Conservation (phyloP, 2,797 vertebrate genomes). For the Glossophaga mutica region DNA sequence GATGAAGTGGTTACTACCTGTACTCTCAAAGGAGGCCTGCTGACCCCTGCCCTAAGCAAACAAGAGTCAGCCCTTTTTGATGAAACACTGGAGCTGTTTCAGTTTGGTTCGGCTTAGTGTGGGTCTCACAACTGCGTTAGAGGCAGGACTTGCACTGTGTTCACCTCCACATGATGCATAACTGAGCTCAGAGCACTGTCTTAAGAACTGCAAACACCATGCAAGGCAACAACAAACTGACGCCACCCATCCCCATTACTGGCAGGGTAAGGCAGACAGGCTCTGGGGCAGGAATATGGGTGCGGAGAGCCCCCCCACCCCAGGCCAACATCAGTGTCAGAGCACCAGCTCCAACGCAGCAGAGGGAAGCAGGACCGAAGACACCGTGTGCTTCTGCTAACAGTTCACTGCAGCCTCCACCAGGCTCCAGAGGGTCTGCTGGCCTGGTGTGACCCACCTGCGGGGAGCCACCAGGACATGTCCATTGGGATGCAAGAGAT, state of each 20-base stretch:
- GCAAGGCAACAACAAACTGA: not conserved
- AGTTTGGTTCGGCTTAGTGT: no score
- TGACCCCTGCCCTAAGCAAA: not conserved
- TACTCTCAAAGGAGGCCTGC: not conserved
- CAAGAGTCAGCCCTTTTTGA: not conserved
- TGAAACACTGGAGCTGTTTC: not conserved
- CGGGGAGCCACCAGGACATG: not conserved
- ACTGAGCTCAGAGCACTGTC: not conserved
- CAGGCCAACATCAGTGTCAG: not conserved
- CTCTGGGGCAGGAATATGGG: not conserved
- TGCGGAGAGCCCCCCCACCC: not conserved
- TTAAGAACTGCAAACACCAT: not conserved
- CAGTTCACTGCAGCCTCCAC: rapidly evolving
- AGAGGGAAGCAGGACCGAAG: not conserved
- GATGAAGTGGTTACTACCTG: not conserved
- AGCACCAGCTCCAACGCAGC: not conserved
- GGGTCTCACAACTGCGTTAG: not conserved
- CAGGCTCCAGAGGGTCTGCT: not conserved
- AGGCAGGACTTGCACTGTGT: not conserved
- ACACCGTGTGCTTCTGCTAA: not conserved
- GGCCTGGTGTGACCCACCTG: not conserved
- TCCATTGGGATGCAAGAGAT: not conserved
- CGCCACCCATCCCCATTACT: not conserved
- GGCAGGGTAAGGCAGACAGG: not conserved
- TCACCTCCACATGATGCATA: not conserved